phyloP scores from a whole-genome alignment of 2,113 vertebrate genomes.

The Suncus etruscus region DNA sequence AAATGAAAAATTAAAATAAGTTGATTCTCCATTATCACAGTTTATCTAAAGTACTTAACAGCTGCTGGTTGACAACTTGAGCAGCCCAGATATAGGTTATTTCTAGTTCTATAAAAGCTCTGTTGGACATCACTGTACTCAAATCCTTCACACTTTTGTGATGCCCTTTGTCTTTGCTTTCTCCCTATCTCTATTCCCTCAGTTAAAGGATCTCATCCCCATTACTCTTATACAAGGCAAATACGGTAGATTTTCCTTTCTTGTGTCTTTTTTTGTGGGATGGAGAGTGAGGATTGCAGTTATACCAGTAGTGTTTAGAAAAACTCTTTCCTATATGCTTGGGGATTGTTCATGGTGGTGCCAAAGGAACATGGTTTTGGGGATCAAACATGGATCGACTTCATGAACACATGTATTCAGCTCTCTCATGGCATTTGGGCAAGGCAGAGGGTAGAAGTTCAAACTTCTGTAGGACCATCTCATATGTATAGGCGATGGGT shows the following conservation, averaged over 20 bases:
- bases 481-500: background rate
- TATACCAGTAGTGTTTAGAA: no score
- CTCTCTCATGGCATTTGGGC: no score
- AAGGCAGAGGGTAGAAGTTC: background rate
- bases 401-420: no score
- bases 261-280: background rate
- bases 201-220: background rate
- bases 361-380: no score
- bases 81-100: background rate
- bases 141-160: background rate
- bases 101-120: background rate
- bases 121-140: background rate
- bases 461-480: background rate
- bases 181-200: background rate
- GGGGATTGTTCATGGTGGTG: no score
- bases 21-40: background rate
- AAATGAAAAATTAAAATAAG: constrained; percentile 41
- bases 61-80: background rate
- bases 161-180: background rate
- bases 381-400: no score
- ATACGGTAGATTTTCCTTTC: background rate
- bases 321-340: no score
- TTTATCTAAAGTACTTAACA: background rate
- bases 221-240: background rate
- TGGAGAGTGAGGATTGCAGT: no score